phyloP scores from a whole-genome alignment of 1,140 invertebrate genomes.

The Apis cerana region DNA sequence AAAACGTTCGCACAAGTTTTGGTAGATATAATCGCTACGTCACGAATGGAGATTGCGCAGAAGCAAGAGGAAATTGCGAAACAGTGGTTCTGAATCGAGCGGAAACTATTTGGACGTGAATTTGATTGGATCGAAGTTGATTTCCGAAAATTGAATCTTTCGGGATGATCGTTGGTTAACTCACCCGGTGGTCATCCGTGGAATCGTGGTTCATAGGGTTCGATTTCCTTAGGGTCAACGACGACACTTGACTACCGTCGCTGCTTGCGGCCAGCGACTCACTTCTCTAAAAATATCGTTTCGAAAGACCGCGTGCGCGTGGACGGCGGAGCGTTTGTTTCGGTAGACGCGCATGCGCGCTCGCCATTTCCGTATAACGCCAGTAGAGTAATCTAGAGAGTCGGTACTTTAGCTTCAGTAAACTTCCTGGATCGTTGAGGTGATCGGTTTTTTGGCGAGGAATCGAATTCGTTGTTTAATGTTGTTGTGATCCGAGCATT shows the following conservation, averaged over 20 bases:
- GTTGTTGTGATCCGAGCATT: not conserved
- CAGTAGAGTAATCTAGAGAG: slow-evolving; percentile 10
- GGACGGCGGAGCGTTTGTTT: slow-evolving; percentile 17
- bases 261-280: slow-evolving; percentile 55
- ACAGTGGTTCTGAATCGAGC: not conserved
- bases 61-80: not conserved
- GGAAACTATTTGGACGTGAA: not conserved
- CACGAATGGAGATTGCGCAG: not conserved
- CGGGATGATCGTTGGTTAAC: slow-evolving; percentile 4
- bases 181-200: slow-evolving; percentile 49
- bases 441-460: not conserved
- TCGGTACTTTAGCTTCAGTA: not conserved
- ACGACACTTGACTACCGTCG: slow-evolving; percentile 54
- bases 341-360: slow-evolving; percentile 43
- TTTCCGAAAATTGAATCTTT: not conserved
- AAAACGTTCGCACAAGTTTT: not conserved
- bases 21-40: not conserved
- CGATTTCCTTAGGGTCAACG: slow-evolving; percentile 54
- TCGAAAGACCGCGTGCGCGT: slow-evolving; percentile 65
- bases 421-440: not conserved
- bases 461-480: not conserved
- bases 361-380: slow-evolving; percentile 23
- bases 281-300: slow-evolving; percentile 66
- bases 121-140: not conserved
- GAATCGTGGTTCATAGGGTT: slow-evolving; percentile 38